Evolutionary conservation across 1,140 invertebrate species (phyloP).

Genomic region (Atta texana): DNA sequence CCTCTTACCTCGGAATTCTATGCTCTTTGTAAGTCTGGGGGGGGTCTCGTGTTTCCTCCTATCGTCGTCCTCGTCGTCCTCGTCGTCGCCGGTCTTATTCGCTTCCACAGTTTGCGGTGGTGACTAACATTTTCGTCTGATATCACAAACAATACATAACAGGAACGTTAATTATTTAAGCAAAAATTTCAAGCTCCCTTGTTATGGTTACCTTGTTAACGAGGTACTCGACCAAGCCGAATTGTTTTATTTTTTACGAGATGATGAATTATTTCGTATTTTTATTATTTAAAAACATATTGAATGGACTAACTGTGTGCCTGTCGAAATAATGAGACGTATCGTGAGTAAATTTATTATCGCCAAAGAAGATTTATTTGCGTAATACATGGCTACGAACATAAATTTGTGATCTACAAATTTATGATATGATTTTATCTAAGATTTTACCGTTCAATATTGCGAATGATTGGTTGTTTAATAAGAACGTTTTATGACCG

Average conservation of each 20-base stretch:
- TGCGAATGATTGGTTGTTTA: conserved; percentile 35
- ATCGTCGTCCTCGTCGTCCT: conserved; percentile 16
- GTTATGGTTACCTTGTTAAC: conserved; percentile 51
- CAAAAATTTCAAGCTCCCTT: conserved; percentile 48
- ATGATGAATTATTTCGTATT: conserved; percentile 1
- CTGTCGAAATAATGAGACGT: conserved; percentile 6
- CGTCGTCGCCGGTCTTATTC: conserved; percentile 16
- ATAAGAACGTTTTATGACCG: not conserved
- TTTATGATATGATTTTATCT: too few relatives aligned
- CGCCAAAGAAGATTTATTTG: conserved; percentile 22
- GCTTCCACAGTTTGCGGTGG: not conserved
- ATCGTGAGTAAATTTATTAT: conserved; percentile 7
- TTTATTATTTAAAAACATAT: not conserved
- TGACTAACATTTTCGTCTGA: conserved; percentile 26
- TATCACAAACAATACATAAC: conserved; percentile 46
- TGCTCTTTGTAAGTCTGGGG: conserved; percentile 47
- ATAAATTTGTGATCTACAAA: not conserved
- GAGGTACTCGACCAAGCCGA: conserved; percentile 16
- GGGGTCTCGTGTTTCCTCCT: conserved; percentile 52
- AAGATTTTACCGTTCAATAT: conserved; percentile 12
- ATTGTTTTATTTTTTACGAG: conserved; percentile 28
- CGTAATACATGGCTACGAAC: not conserved
- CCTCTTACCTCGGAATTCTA: not conserved
- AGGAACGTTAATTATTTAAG: conserved; percentile 49
- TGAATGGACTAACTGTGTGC: not conserved